Conservation (phyloP, 2,797 vertebrate species). For the Oreochromis grahami region DNA sequence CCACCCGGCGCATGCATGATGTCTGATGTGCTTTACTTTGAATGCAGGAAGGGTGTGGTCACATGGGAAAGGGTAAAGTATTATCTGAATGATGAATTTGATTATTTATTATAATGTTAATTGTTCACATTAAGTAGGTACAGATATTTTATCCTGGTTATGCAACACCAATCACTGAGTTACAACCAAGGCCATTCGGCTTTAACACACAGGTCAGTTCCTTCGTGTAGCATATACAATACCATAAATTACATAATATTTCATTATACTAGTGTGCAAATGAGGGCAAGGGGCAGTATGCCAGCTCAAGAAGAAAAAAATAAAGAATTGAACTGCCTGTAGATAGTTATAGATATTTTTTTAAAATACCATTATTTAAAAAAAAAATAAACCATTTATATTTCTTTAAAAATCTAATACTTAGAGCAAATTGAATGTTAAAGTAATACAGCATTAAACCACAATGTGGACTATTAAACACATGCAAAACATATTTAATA, state of each 20-base stretch:
- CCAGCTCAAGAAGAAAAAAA: background rate
- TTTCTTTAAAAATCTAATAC: background rate
- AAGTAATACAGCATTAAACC: background rate
- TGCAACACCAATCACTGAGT: background rate
- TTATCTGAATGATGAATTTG: background rate
- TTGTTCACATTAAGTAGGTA: background rate
- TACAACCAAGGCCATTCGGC: background rate
- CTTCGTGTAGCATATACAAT: background rate
- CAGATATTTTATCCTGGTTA: background rate
- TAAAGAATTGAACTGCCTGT: background rate
- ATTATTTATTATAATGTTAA: background rate
- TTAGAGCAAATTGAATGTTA: background rate
- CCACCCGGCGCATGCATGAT: background rate
- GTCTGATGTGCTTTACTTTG: background rate
- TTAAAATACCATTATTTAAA: background rate
- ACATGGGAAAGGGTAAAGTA: background rate
- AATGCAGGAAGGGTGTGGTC: background rate
- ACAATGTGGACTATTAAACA: background rate
- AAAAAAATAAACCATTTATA: background rate
- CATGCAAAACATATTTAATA: background rate
- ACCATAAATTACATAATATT: background rate
- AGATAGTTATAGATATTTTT: background rate
- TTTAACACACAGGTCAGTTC: background rate
- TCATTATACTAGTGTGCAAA: background rate
- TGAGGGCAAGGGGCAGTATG: background rate